Percentiles rank a stretch among this genome's conserved stretches.
Conservation (phyloP, 92 coral and sea anemone genomes). For the Bergia sp. region DNA sequence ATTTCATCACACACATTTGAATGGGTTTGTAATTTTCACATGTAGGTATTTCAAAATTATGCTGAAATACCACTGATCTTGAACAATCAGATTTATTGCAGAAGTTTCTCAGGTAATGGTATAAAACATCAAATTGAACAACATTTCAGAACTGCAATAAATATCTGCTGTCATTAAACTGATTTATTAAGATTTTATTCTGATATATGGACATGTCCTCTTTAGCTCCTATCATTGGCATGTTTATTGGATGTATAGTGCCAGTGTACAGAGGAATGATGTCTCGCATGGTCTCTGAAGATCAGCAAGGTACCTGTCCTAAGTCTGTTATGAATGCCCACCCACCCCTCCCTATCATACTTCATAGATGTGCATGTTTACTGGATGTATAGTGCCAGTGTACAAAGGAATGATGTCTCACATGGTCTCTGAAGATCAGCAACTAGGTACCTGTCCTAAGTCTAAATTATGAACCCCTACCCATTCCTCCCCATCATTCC, state of each 20-base stretch:
- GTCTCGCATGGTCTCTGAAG: slow-evolving; percentile 70
- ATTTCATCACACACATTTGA: too few species aligned
- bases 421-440: slow-evolving; percentile 67
- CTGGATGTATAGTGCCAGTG: slow-evolving; percentile 61
- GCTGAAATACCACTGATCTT: too few species aligned
- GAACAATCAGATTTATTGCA: too few species aligned
- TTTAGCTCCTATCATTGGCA: slow-evolving; percentile 60
- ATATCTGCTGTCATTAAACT: too few species aligned
- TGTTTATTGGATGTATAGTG: slow-evolving; percentile 59
- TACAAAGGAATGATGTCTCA: slow-evolving; percentile 80
- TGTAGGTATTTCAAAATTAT: too few species aligned
- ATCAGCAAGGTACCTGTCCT: slow-evolving; percentile 74
- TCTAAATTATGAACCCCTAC: too few species aligned
- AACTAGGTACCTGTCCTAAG: neutral
- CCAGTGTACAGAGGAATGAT: slow-evolving; percentile 80
- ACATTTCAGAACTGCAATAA: too few species aligned
- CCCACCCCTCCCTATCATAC: neutral
- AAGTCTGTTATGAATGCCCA: too few species aligned
- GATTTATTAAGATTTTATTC: neutral
- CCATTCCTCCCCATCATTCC: too few species aligned
- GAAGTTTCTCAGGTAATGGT: too few species aligned
- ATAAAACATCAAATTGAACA: too few species aligned
- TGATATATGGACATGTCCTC: neutral
- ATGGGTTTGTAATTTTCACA: too few species aligned
- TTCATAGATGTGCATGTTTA: slow-evolving; percentile 43